These are phyloP conservation scores for Heterochromis multidens DNA, from an alignment of 2,113 vertebrate species.

Conservation along the genomic window DNA sequence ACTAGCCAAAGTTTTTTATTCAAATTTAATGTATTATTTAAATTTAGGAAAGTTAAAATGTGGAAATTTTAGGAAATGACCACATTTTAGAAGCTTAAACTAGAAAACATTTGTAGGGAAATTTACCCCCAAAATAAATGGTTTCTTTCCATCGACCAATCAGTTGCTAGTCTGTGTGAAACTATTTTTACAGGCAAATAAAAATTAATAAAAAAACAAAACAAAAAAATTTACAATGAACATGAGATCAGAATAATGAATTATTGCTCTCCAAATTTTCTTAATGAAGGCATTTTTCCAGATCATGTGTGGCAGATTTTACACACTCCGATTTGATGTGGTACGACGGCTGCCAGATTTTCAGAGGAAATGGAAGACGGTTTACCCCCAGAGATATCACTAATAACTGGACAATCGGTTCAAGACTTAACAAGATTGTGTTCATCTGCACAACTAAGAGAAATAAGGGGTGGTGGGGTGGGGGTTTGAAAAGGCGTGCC, in stretches of 20 bases:
- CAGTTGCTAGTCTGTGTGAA: not conserved
- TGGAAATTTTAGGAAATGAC: not conserved
- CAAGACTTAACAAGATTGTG: not conserved
- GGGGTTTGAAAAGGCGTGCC: conserved; percentile 33
- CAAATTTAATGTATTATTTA: no score
- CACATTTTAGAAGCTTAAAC: not conserved
- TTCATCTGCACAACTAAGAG: conserved; percentile 7
- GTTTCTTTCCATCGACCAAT: not conserved
- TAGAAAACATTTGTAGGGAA: not conserved
- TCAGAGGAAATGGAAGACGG: not conserved
- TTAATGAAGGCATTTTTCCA: not conserved
- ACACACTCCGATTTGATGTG: not conserved
- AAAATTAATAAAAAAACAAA: not conserved
- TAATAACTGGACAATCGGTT: not conserved
- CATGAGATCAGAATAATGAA: not conserved
- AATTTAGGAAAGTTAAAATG: no score
- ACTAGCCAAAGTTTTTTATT: no score
- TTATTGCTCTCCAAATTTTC: not conserved
- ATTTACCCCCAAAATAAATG: not conserved
- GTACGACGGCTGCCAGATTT: not conserved
- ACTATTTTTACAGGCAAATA: not conserved
- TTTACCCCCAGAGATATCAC: not conserved
- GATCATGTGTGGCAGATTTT: not conserved
- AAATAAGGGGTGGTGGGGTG: conserved; percentile 2
- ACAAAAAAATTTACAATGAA: not conserved